Conservation (phyloP, 2,888 invertebrate species). For the Trichopria drosophilae region DNA sequence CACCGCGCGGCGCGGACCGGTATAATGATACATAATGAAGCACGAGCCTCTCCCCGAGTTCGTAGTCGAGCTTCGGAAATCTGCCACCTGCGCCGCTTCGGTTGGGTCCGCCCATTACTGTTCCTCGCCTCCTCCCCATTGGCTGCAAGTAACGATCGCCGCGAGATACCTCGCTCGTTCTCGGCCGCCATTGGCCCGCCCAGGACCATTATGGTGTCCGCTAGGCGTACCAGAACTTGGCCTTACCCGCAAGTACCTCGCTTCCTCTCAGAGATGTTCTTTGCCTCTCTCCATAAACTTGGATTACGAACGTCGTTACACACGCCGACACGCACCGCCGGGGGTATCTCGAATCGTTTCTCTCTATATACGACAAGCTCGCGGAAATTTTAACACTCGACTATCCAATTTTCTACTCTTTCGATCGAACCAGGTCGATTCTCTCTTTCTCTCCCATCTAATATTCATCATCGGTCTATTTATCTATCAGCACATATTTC, state of each 20-base stretch:
- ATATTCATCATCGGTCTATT: constrained; percentile 10
- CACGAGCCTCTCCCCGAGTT: constrained; percentile 56
- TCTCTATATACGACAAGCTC: constrained; percentile 33
- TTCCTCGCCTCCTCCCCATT: constrained; percentile 38
- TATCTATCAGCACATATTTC: too few relatives aligned
- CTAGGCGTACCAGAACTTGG: constrained; percentile 31
- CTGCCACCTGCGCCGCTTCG: constrained; percentile 47
- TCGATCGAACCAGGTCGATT: constrained; percentile 19
- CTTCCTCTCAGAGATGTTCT: constrained; percentile 33
- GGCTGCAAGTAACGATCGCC: constrained; percentile 38
- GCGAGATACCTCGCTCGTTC: constrained; percentile 35
- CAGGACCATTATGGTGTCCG: constrained; percentile 54
- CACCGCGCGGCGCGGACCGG: constrained; percentile 59
- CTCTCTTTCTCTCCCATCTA: constrained; percentile 12
- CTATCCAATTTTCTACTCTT: too few relatives aligned
- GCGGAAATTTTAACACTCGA: constrained; percentile 32
- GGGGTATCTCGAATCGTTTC: constrained; percentile 34
- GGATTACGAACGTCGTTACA: constrained; percentile 37
- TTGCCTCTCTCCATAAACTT: constrained; percentile 37
- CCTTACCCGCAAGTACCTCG: constrained; percentile 14
- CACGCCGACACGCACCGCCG: constrained; percentile 40
- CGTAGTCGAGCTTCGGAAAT: constrained; percentile 40
- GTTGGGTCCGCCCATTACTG: constrained; percentile 42
- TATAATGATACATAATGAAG: constrained; percentile 60
- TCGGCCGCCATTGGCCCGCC: constrained; percentile 44